Conservation (phyloP, 37 sponge, comb jelly and placozoan genomes). For the Halichondria panicea region DNA sequence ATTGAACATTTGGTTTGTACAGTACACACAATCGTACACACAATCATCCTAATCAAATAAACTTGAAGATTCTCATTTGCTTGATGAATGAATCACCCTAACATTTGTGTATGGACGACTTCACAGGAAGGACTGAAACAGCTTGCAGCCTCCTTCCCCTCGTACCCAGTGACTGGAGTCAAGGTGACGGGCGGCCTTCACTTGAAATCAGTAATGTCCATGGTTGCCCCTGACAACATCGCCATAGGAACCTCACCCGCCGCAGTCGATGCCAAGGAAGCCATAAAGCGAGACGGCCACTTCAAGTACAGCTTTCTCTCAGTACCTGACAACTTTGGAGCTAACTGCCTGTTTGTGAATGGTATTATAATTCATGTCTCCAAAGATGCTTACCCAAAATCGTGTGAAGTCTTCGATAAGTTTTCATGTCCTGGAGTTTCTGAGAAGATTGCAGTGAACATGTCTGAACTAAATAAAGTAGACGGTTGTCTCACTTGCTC, state of each 20-base stretch:
- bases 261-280: conserved; percentile 23
- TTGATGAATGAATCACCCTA: too few relatives aligned
- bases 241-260: conserved; percentile 64
- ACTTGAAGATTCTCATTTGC: too few relatives aligned
- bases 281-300: conserved; percentile 26
- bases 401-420: conserved; percentile 37
- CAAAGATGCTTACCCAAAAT: conserved; percentile 20
- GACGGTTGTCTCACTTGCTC: conserved; percentile 82
- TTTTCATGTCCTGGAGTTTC: background rate
- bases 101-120: too few relatives aligned
- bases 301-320: conserved; percentile 41
- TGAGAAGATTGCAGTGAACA: conserved; percentile 44
- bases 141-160: conserved; percentile 48
- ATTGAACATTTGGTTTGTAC: too few relatives aligned
- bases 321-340: conserved; percentile 65
- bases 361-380: conserved; percentile 59
- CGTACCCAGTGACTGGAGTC: conserved; percentile 54
- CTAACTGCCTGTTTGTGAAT: conserved; percentile 77
- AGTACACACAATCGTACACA: too few relatives aligned
- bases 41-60: too few relatives aligned
- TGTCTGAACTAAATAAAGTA: conserved; percentile 56
- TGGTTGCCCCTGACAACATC: conserved; percentile 69
- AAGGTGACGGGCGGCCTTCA: conserved; percentile 58
- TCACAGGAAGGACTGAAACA: conserved; percentile 58
- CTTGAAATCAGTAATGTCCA: conserved; percentile 79